Evolutionary conservation across 2,888 invertebrate species (phyloP), one percentile per base, ranked within the genome.

Genomic region (Tenthredo mesomela): DNA sequence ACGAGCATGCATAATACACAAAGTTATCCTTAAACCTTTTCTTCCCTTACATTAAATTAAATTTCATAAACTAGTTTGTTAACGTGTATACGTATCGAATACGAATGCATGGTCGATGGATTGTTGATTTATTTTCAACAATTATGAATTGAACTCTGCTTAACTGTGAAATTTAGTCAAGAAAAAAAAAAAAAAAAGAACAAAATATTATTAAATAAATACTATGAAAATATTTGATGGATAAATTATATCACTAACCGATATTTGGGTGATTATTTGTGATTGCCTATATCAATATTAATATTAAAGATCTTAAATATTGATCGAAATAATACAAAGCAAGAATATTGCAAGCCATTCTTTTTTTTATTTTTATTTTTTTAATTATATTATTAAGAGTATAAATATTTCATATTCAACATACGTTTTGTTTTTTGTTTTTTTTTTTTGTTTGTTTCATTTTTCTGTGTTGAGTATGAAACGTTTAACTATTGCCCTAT

Each of bases 401-500:
- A 70, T 70, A 70, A 82, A 82, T 82, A 47, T 82, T 67, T 82
- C 82, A 67, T 67, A 70, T 47, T 67, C 47, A 82, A 67, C 80
- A 54, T 67, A 47, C 47, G 47, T 47, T 47, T 9, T 10, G 2
- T 29, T 54, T 77, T 12, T 47, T 43, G 25, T 5, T 43, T 77
- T 25, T 10, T 29, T 54, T 77, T 12, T 67, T 43, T 43, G 5
- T 25, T 54, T 10, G 54, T 54, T 25, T 21, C 29, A 21, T 77
- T 29, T 77, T 50, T 29, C 25, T 82, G 18, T n/a, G 21, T 65
- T 82, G 61, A 82, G 50, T 70, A 89, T 86, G 86, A 90, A 90
- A 89, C 86, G 88, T 87, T 87, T 85, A 87, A 86, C 88, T 89
- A 89, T 87, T 88, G 86, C 87, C 88, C 88, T 90, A 89, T 86